Base-by-base conservation (phyloP, 92 coral and sea anemone species). In the Paragorgia papillata region DNA sequence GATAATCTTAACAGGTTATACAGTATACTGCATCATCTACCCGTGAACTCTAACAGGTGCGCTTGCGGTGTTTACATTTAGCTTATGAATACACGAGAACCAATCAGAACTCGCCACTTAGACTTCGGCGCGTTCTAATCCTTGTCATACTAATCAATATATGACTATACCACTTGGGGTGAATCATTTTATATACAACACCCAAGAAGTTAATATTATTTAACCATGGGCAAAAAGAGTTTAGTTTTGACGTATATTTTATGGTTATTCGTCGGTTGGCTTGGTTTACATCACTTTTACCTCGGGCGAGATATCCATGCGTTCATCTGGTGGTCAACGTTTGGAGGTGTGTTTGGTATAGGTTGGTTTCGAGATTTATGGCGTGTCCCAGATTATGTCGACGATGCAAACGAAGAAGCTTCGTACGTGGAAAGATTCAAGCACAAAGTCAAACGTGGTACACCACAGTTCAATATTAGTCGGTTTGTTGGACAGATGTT, bases 321-420 rank as follows among this genome's bases (percentile, higher is more conserved):
- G 22, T 91, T 95, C 55, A 61, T 95, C 0, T 95, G 99, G 99
- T 95, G 99, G 99, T 95, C 99, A 7, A 95, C 99, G 0, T 74
- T 91, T 44, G 99, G 99, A 3, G 99, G 99, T 5, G 70, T 95
- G 56, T 95, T 89, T 59, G 99, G 99, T 26, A 43, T 95, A 29
- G 99, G 99, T 58, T 95, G 99, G 99, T 85, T 91, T 73, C 89
- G 99, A 40, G 99, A 95, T 79, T 78, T 95, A 39, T 95, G 97
- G 97, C 90, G 97, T 26, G 90, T 95, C 50, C 99, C 99, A 66
- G 96, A 89, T 8, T 95, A 95, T 55, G 97, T 95, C 1, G 92
- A 91, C 78, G 99, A 95, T 61, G 99, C 97, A 0, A 95, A 95
- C 84, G 85, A 92, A 19, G 86, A 82, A 28, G 84, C 79, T 21